phyloP scores from a whole-genome alignment of 2,888 invertebrate genomes.

The Diabrotica balteata region DNA sequence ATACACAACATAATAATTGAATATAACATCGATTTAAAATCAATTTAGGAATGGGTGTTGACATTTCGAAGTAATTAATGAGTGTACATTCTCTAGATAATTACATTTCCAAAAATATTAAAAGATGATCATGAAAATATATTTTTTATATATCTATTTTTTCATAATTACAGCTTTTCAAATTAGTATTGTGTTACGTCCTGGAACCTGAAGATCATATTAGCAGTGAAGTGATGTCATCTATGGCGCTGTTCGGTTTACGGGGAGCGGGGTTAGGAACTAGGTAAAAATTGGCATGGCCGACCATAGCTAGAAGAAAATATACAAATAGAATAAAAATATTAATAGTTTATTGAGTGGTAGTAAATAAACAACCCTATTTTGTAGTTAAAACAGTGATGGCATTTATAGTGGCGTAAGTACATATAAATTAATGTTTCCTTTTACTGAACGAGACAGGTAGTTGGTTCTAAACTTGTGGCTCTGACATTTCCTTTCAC shows the following conservation, averaged over 20 bases:
- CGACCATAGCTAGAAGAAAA: conserved; percentile 48
- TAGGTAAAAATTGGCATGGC: conserved; percentile 59
- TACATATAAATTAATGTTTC: conserved; percentile 25
- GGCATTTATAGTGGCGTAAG: conserved; percentile 33
- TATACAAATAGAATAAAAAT: conserved; percentile 48
- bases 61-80: too few relatives aligned
- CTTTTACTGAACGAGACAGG: conserved; percentile 45
- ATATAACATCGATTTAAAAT: too few relatives aligned
- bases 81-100: too few relatives aligned
- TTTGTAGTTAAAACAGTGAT: conserved; percentile 28
- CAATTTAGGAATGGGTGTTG: too few relatives aligned
- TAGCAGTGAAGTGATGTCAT: conserved; percentile 36
- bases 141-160: too few relatives aligned
- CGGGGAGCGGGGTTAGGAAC: conserved; percentile 49
- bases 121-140: too few relatives aligned
- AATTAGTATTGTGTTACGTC: not conserved
- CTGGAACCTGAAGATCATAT: conserved; percentile 17
- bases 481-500: conserved; percentile 56
- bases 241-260: conserved; percentile 34
- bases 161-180: too few relatives aligned
- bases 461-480: conserved; percentile 57
- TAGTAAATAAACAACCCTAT: conserved; percentile 31
- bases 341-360: conserved; percentile 34
- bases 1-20: too few relatives aligned
- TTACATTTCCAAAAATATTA: too few relatives aligned